Evolutionary conservation across 2,113 vertebrate species (phyloP), one percentile per base, ranked within the genome.

Genomic region (Madoqua kirkii): DNA sequence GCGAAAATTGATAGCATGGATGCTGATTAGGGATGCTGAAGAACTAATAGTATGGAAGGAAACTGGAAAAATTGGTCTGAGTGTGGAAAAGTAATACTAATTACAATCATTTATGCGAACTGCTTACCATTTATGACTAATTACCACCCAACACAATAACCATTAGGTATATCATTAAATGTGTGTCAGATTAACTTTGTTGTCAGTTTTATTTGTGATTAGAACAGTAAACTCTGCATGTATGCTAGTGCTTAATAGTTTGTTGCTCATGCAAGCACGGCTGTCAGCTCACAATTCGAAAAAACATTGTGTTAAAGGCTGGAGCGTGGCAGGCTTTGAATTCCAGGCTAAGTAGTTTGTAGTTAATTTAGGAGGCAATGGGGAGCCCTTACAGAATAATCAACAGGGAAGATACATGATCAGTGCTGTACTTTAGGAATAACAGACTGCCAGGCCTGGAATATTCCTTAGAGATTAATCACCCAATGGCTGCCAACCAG

Each of bases 111-210:
- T 97, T 97, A 98, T 98, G 97, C 98, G 85, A 96, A 97, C 95
- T 95, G 97, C 97, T 96, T 97, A 98, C 95, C 95, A 97, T 97
- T 98, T 98, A 98, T 96, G 94, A 96, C 97, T 98, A 98, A 98
- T 98, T 98, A 97, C 96, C 88, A 98, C 91, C 96, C 97, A 95
- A 97, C 98, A 98, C 91, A 98, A 98, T 97, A 98, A 97, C 91
- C 97, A 98, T 96, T 97, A 96, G 97, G 55, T 98, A n/a, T 97
- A 96, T 98, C 97, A 98, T 98, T 98, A 98, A 98, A 95, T 97
- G 83, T 98, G 97, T 97, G 97, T 97, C 93, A 95, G 95, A 98
- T 98, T 97, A 97, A 98, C 97, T 98, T 98, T 98, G 94, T 98
- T 98, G 96, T 97, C 96, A 93, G 96, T 98, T 98, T 97, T 97